Percentiles rank a stretch among this genome's conserved stretches.
These are phyloP conservation scores for Pangasius sanitwongsei DNA, from an alignment of 2,797 vertebrate genomes.

Conservation along the genomic window DNA sequence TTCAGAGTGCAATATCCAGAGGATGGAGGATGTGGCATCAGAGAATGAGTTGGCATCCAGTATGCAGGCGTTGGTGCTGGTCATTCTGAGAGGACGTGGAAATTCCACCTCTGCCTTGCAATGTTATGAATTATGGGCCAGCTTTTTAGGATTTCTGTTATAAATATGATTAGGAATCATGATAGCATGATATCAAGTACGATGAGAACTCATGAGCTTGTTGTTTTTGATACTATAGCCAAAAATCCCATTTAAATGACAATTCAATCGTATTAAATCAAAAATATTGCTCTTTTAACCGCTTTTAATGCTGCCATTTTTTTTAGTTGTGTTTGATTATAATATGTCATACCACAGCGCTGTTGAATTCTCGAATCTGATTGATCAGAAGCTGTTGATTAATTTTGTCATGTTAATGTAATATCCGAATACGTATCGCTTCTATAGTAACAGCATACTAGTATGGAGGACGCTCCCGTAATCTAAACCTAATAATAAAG, in stretches of 20 bases:
- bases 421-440: background rate
- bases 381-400: background rate
- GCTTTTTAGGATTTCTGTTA: background rate
- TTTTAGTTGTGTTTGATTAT: background rate
- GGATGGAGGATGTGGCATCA: slow-evolving; percentile 52
- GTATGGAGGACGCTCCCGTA: background rate
- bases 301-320: background rate
- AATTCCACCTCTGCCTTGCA: background rate
- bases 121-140: background rate
- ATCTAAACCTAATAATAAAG: background rate
- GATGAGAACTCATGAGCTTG: background rate
- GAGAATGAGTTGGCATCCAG: slow-evolving; percentile 38
- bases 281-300: background rate
- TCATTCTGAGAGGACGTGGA: slow-evolving; percentile 2
- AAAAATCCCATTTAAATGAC: background rate
- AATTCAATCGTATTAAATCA: background rate
- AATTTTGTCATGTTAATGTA: background rate
- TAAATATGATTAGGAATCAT: background rate
- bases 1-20: slow-evolving; percentile 56
- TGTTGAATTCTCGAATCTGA: background rate
- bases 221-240: background rate
- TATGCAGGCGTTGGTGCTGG: slow-evolving; percentile 29
- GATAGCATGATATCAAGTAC: background rate
- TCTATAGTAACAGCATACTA: background rate
- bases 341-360: background rate